Base-by-base conservation (phyloP, 1,140 invertebrate genomes). In the Drosophila santomea region DNA sequence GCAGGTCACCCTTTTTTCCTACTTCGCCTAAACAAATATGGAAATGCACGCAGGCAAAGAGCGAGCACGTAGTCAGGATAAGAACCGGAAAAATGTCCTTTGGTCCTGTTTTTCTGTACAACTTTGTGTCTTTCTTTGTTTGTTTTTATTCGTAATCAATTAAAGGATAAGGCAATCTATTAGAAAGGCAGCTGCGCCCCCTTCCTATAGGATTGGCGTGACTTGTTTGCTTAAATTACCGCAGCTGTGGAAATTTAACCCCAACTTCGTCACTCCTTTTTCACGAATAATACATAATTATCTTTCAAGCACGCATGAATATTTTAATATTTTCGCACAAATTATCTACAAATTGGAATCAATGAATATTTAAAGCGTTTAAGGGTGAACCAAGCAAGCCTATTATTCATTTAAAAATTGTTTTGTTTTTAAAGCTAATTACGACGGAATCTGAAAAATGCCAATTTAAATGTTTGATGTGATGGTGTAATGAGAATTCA, bases 91-190 rank as follows among this genome's bases (percentile, higher is more conserved):
- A 69, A 68, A 52, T 68, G 60, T 66, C 64, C 17, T 38, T 48
- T 14, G 25, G n/a, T 44, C 45, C 32, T 60, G 4, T 43, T 11
- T 48, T 0, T 17, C 17, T 14, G 28, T 2, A 20, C 17, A 7
- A 32, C 32, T 32, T 10, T 32, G 7, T 60, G 5, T 43, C 20
- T 20, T n/a, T 5, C 15, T 36, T 7, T 45, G 17, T 43, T 43
- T 32, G 32, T 32, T 32, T 32, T 88, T 88, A 88, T 88, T 75
- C 83, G 76, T 86, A 83, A 86, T 86, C 83, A 88, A 86, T 88
- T 86, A 88, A 89, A 77, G 62, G 72, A 62, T 79, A 83, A 67
- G 76, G 77, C 60, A 80, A 84, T 84, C 73, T 84, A 77, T 84
- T 63, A 61, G 47, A 56, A 64, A 64, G 72, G 57, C 83, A 86